phyloP scores from a whole-genome alignment of 2,113 vertebrate species.

The Felis catus region F.catus_Fca126_mat1.0 CM031427.1:33462501-33463000 shows the following conservation, averaged over 20 bases:
- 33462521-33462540: rapidly evolving
- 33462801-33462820: background rate
- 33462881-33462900: background rate
- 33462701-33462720: background rate
- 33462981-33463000: background rate
- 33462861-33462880: background rate
- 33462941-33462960: background rate
- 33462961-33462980: background rate
- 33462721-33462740: too few species aligned
- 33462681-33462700: background rate
- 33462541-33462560: background rate
- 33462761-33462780: background rate
- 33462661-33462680: background rate
- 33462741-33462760: background rate
- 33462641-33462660: background rate
- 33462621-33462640: background rate
- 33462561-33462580: background rate
- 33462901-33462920: background rate
- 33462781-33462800: background rate
- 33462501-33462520: rapidly evolving
- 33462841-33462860: background rate
- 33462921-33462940: background rate
- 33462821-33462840: background rate
- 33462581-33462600: background rate
- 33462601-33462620: background rate